Evolutionary conservation across 2,888 invertebrate genomes (phyloP).

Genomic region (Dorcus hopei): DNA sequence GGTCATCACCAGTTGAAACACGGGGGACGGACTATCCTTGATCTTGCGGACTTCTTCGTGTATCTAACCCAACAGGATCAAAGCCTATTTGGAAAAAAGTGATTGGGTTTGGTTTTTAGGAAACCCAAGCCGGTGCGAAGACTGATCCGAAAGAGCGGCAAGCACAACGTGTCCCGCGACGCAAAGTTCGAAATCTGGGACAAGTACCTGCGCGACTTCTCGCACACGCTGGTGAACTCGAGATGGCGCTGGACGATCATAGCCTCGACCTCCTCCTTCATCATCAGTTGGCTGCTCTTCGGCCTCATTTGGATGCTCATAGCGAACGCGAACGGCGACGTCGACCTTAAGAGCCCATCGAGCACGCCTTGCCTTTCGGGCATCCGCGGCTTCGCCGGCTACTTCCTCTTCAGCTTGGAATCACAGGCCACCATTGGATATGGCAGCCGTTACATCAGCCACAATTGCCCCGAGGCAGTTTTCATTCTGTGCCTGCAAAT

Average conservation of each 20-base stretch:
- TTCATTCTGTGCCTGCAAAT: constrained; percentile 81
- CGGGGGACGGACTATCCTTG: too few species aligned
- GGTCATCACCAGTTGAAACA: too few species aligned
- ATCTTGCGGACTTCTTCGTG: too few species aligned
- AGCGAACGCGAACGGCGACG: constrained; percentile 73
- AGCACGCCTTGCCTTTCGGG: constrained; percentile 55
- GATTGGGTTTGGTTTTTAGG: constrained; percentile 1
- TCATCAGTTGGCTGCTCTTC: constrained; percentile 75
- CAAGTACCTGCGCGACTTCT: constrained; percentile 51
- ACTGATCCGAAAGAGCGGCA: constrained; percentile 36
- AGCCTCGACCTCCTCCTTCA: constrained; percentile 61
- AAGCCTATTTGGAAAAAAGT: too few species aligned
- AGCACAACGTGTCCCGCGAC: constrained; percentile 31
- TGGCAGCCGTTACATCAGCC: constrained; percentile 75
- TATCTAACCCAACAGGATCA: too few species aligned
- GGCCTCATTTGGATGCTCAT: constrained; percentile 76
- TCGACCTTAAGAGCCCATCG: constrained; percentile 56
- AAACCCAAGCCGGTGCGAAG: constrained; percentile 26
- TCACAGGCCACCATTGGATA: constrained; percentile 81
- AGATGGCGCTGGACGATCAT: constrained; percentile 70
- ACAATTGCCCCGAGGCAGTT: constrained; percentile 82
- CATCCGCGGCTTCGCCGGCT: constrained; percentile 60
- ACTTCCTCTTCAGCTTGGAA: constrained; percentile 82
- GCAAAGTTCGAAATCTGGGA: constrained; percentile 27
- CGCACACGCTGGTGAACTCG: constrained; percentile 66